A percentile compares a stretch with the other conserved stretches of the same genome.
Conservation (phyloP, 2,113 vertebrate species). For the Albula glossodonta region DNA sequence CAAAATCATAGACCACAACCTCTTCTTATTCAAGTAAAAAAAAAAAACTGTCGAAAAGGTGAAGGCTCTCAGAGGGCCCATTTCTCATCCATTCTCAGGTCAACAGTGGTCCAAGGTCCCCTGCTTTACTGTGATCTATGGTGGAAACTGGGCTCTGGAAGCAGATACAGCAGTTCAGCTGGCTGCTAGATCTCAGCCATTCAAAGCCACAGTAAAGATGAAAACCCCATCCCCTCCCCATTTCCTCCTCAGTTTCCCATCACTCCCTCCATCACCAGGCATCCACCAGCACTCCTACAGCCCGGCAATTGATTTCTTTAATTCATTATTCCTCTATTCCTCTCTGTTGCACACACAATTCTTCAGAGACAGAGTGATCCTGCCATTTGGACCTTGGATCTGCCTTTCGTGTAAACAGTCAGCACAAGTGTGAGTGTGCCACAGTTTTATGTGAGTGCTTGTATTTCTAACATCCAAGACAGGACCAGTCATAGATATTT, state of each 20-base stretch:
- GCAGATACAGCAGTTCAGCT: not conserved
- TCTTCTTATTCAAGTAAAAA: not conserved
- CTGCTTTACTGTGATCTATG: not conserved
- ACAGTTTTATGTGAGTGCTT: too few species aligned
- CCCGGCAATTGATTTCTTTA: not conserved
- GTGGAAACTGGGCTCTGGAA: not conserved
- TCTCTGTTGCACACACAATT: slow-evolving; percentile 9
- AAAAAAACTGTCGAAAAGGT: not conserved
- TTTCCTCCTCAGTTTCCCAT: not conserved
- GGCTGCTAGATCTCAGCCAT: not conserved
- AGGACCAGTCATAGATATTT: too few species aligned
- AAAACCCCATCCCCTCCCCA: not conserved
- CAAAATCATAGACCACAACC: not conserved
- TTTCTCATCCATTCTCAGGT: not conserved
- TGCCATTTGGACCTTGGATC: not conserved
- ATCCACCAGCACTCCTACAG: not conserved
- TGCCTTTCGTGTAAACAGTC: not conserved
- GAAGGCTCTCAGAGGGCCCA: not conserved
- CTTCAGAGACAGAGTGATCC: not conserved
- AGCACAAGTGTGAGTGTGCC: not conserved
- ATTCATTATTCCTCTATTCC: slow-evolving; percentile 11
- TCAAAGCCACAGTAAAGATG: not conserved
- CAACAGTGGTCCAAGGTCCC: not conserved
- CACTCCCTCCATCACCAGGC: not conserved
- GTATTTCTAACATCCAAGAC: too few species aligned